Conservation (phyloP, 2,113 vertebrate genomes). For the Hemiprocne comata region DNA sequence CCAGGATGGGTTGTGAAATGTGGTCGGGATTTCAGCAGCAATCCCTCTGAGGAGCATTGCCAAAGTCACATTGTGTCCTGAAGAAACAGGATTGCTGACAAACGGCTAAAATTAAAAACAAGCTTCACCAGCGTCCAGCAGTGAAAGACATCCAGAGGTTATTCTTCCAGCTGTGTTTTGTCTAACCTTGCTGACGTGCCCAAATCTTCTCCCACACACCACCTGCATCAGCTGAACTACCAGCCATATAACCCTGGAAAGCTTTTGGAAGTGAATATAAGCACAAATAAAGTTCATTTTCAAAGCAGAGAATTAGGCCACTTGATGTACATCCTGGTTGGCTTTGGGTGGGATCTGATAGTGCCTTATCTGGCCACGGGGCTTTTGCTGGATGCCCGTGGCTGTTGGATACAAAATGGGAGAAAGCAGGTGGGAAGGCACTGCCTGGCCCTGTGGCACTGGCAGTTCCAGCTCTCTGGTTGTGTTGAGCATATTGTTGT, state of each 20-base stretch:
- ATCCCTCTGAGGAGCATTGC: background rate
- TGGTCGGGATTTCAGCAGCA: background rate
- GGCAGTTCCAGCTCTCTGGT: background rate
- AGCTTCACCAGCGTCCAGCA: background rate
- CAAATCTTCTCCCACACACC: fast-evolving
- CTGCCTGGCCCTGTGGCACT: fast-evolving
- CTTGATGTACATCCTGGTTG: fast-evolving
- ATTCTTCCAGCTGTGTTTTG: fast-evolving
- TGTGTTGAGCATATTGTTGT: fast-evolving
- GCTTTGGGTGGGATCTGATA: background rate
- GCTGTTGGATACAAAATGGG: fast-evolving
- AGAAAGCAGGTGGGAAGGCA: fast-evolving
- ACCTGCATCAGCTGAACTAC: background rate
- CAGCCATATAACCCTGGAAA: fast-evolving
- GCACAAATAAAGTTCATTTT: background rate
- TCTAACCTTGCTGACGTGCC: fast-evolving
- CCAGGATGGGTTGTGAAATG: background rate
- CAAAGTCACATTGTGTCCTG: background rate
- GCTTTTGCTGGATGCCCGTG: background rate
- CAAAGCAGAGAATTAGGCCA: background rate
- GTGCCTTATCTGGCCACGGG: background rate
- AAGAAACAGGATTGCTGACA: background rate
- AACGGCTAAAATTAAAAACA: background rate
- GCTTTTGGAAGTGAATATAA: too few species aligned
- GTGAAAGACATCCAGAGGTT: background rate